phyloP scores from a whole-genome alignment of 2,888 invertebrate species.

The Euclidia mi region DNA sequence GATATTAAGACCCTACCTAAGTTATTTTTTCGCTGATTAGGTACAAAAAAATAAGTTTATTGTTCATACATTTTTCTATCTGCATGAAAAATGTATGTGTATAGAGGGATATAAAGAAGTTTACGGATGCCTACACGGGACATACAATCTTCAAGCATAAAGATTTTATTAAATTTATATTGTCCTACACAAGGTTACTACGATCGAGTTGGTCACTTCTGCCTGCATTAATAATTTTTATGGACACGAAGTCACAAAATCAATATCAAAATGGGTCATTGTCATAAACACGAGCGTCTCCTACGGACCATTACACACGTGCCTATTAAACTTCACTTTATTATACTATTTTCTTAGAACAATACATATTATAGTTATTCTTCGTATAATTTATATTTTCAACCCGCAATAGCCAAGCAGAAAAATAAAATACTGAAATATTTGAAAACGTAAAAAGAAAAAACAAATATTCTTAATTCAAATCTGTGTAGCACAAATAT shows the following conservation, averaged over 20 bases:
- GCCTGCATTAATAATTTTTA: slow-evolving; percentile 80
- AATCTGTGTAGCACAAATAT: not conserved
- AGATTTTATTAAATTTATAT: too few species aligned
- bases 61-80: too few species aligned
- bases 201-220: slow-evolving; percentile 64
- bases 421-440: slow-evolving; percentile 2
- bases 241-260: slow-evolving; percentile 63
- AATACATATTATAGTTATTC: not conserved
- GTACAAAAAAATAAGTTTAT: too few species aligned
- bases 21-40: too few species aligned
- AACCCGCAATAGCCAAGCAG: not conserved
- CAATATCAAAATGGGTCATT: slow-evolving; percentile 81
- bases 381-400: too few species aligned
- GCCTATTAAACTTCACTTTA: slow-evolving; percentile 13
- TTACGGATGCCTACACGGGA: too few species aligned
- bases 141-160: too few species aligned
- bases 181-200: too few species aligned
- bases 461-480: not conserved
- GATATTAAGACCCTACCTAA: too few species aligned
- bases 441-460: too few species aligned
- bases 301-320: slow-evolving; percentile 48
- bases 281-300: slow-evolving; percentile 58
- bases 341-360: not conserved
- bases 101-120: too few species aligned
- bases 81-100: too few species aligned